Base-by-base conservation (phyloP, 2,797 vertebrate species). In the Lindbergichthys nudifrons region DNA sequence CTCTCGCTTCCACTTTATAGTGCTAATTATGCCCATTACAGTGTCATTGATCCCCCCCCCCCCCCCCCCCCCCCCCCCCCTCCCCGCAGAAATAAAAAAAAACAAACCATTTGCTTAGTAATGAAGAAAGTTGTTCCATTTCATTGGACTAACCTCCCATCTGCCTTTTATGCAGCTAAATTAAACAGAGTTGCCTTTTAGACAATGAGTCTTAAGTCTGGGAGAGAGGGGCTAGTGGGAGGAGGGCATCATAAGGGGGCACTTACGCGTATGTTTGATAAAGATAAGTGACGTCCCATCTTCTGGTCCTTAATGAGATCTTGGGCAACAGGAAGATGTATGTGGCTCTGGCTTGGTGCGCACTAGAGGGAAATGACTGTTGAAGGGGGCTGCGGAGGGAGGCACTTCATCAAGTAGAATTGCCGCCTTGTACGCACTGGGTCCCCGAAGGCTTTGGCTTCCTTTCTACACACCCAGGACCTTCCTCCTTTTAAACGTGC, bases 11-110 rank as follows among this genome's bases (percentile, higher is more conserved):
- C 54, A 91, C 90, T 96, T 95, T 93, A 94, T 93, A 92, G 88
- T 92, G 92, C 86, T 96, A 96, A 97, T 96, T 95, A 94, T 87
- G 80, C 81, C 92, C 92, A 95, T 96, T 96, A 96, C 91, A 88
- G 82, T 90, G 79, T 89, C 94, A 95, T 93, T 95, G 86, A 91
- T 65, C 80, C 60, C 63, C 45, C 48, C 47, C 3, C 53, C 53
- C 11, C 54, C 46, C 16, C 56, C 65, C 19, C 3, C 80, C 60
- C 63, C 45, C 48, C 47, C 3, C 53, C 53, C 11, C 54, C 46
- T 16, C 56, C 65, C 19, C 3, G n/a, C n/a, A n/a, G n/a, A n/a
- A 89, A 75, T 57, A 69, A 73, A 86, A 84, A 64, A 85, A 69
- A 73, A 86, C 84, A 64, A 85, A 73, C 45, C 61, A 43, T 89